phyloP scores from a whole-genome alignment of 1,140 invertebrate genomes.

The Ceratina calcarata region DNA sequence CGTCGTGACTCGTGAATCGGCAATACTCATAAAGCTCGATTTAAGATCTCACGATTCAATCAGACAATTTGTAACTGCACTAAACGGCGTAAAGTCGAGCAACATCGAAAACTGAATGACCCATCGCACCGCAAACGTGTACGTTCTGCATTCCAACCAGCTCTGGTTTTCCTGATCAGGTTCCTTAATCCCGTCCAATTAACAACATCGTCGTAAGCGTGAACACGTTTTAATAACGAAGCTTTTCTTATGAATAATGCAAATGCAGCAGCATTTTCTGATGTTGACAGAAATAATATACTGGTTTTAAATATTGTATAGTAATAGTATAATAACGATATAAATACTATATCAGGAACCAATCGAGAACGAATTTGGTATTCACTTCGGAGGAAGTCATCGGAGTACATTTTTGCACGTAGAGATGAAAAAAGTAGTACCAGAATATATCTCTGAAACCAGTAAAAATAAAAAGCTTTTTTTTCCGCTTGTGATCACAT shows the following conservation, averaged over 20 bases:
- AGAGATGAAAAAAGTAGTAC: neutral
- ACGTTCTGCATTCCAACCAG: constrained; percentile 20
- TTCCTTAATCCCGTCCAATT: constrained; percentile 15
- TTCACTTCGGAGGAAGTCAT: too few relatives aligned
- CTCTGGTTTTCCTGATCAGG: constrained; percentile 6
- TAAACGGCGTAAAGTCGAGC: constrained; percentile 11
- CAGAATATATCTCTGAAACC: neutral
- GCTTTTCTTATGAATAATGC: neutral
- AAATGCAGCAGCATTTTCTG: too few relatives aligned
- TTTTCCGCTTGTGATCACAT: constrained; percentile 21
- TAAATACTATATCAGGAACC: too few relatives aligned
- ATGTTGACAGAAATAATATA: too few relatives aligned
- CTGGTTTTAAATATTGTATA: too few relatives aligned
- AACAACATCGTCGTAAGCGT: neutral
- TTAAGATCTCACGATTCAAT: constrained; percentile 31
- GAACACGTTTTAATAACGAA: neutral
- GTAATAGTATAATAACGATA: too few relatives aligned
- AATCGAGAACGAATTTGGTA: too few relatives aligned
- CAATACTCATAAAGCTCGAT: neutral
- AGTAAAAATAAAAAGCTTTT: constrained; percentile 29
- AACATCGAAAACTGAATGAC: constrained; percentile 10
- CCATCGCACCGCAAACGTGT: constrained; percentile 10
- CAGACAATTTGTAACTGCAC: constrained; percentile 33
- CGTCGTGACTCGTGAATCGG: too few relatives aligned
- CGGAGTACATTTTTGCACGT: too few relatives aligned